Evolutionary conservation across 2,888 invertebrate genomes (phyloP).

Genomic region (Cheiracanthium punctorium): DNA sequence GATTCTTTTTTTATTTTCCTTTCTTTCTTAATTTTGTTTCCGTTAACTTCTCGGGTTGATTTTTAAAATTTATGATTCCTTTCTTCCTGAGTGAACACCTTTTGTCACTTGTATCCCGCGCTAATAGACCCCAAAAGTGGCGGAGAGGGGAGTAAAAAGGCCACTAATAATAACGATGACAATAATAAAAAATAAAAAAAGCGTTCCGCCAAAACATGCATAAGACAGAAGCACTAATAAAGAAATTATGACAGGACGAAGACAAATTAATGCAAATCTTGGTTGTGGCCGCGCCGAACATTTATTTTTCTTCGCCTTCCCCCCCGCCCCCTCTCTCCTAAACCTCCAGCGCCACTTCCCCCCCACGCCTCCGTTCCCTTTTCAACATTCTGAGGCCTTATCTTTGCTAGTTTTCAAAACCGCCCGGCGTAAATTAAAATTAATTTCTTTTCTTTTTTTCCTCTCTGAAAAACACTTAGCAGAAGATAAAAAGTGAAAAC

Average conservation of each 20-base stretch:
- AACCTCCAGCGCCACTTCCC: no score
- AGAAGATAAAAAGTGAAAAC: constrained; percentile 7
- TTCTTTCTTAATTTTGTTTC: no score
- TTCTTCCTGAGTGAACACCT: background rate
- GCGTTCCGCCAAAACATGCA: background rate
- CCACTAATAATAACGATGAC: constrained; percentile 12
- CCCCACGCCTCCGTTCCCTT: background rate
- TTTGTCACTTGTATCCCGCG: background rate
- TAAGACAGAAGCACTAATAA: constrained; percentile 15
- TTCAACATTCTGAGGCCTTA: background rate
- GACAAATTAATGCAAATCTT: constrained; percentile 46
- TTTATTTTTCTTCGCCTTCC: constrained; percentile 28
- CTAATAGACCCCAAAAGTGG: background rate
- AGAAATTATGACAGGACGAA: constrained; percentile 27
- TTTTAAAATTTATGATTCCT: constrained; percentile 14
- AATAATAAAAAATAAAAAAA: background rate
- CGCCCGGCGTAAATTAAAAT: constrained; percentile 62
- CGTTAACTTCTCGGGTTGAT: background rate
- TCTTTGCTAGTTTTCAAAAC: constrained; percentile 33
- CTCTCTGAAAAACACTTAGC: constrained; percentile 25
- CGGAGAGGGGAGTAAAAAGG: background rate
- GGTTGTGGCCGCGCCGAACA: constrained; percentile 26
- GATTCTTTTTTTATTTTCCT: background rate
- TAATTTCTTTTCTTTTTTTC: constrained; percentile 37
- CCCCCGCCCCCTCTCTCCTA: background rate